Evolutionary conservation across 2,888 invertebrate genomes (phyloP).

Genomic region (Lasioglossum lativentre): DNA sequence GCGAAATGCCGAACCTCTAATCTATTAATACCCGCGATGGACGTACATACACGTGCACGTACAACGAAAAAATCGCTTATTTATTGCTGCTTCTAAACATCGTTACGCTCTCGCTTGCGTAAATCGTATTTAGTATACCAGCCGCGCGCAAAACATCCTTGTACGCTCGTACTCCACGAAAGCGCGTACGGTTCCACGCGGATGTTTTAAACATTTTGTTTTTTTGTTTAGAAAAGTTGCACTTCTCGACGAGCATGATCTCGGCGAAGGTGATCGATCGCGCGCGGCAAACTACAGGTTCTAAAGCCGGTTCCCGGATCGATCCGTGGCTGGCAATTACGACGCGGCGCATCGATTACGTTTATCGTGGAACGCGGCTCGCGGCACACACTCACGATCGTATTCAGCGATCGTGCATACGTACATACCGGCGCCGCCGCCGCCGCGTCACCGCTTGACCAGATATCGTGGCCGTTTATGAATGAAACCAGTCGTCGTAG

Average conservation of each 20-base stretch:
- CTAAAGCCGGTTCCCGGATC: neutral
- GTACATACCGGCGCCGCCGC: neutral
- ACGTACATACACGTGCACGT: constrained; percentile 7
- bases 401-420: neutral
- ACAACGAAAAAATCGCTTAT: constrained; percentile 35
- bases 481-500: constrained; percentile 63
- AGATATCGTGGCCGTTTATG: constrained; percentile 64
- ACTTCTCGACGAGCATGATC: neutral
- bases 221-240: neutral
- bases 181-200: neutral
- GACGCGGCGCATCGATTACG: neutral
- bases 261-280: neutral
- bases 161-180: neutral
- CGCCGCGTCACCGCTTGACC: constrained; percentile 53
- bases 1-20: constrained; percentile 35
- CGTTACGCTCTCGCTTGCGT: constrained; percentile 31
- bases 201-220: neutral
- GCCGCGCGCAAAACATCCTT: constrained; percentile 28
- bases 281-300: neutral
- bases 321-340: neutral
- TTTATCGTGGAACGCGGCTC: constrained; percentile 27
- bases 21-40: constrained; percentile 39
- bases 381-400: constrained; percentile 50
- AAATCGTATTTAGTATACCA: constrained; percentile 28
- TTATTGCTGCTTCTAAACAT: constrained; percentile 43